Conservation (phyloP, 2,113 vertebrate genomes). For the Nesogale talazaci region DNA sequence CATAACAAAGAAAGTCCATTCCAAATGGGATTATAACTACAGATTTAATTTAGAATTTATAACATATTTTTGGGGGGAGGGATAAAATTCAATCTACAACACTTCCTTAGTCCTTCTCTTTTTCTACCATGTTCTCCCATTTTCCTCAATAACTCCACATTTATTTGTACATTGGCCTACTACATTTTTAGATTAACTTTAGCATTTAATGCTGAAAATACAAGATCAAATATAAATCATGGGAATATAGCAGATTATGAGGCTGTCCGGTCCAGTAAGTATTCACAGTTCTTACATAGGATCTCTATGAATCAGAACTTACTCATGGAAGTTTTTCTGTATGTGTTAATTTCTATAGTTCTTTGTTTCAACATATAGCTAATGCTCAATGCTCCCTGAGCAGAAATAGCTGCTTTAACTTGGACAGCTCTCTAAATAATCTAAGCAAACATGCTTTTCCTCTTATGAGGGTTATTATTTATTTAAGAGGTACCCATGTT, state of each 20-base stretch:
- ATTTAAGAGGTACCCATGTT: neutral
- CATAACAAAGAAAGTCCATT: neutral
- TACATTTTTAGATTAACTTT: neutral
- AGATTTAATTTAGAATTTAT: neutral
- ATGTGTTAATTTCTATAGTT: neutral
- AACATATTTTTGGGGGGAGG: neutral
- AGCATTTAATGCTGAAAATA: conserved; percentile 3
- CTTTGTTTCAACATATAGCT: neutral
- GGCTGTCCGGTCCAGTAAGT: no score
- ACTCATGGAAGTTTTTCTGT: no score
- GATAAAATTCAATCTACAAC: neutral
- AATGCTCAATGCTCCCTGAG: neutral
- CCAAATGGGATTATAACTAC: neutral
- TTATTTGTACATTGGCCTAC: neutral
- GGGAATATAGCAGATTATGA: no score
- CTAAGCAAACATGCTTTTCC: neutral
- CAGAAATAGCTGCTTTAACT: neutral
- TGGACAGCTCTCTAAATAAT: neutral
- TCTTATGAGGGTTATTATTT: neutral
- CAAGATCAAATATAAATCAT: neutral
- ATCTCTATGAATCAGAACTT: no score
- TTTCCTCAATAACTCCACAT: neutral
- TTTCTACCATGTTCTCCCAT: neutral
- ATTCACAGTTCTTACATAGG: no score
- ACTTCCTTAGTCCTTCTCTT: neutral